These are phyloP conservation scores for Drosophila hamatofila DNA, from an alignment of 2,888 invertebrate species.

Conservation along the genomic window DNA sequence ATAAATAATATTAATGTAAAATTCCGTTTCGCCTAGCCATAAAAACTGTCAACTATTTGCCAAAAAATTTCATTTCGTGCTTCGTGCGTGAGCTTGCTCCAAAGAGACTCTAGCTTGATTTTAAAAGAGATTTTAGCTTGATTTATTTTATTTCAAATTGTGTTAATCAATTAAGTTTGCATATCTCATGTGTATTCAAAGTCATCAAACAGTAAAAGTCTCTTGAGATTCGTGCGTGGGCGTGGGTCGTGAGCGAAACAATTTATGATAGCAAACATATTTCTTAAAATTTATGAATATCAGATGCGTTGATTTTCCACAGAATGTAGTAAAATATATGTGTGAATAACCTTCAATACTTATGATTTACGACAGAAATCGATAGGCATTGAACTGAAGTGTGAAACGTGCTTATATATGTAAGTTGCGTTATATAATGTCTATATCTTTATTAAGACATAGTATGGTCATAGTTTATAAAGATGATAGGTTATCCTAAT, in stretches of 20 bases:
- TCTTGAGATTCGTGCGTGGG: background rate
- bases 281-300: background rate
- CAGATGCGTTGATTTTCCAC: background rate
- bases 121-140: background rate
- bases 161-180: background rate
- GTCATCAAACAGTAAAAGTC: background rate
- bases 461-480: no score
- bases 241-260: slow-evolving; percentile 8
- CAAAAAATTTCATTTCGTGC: background rate
- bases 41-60: background rate
- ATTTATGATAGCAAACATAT: background rate
- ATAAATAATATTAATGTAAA: background rate
- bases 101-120: background rate
- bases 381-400: background rate
- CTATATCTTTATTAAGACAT: no score
- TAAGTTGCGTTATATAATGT: no score
- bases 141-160: background rate
- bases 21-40: no score
- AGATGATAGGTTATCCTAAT: no score
- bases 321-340: background rate
- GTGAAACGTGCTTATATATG: no score
- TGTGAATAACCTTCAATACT: background rate
- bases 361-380: background rate
- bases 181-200: background rate
- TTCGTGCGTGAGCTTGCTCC: slow-evolving; percentile 1